Evolutionary conservation across 1,140 invertebrate genomes (phyloP).

Genomic region (Phymorhynchus buccinoides): DNA sequence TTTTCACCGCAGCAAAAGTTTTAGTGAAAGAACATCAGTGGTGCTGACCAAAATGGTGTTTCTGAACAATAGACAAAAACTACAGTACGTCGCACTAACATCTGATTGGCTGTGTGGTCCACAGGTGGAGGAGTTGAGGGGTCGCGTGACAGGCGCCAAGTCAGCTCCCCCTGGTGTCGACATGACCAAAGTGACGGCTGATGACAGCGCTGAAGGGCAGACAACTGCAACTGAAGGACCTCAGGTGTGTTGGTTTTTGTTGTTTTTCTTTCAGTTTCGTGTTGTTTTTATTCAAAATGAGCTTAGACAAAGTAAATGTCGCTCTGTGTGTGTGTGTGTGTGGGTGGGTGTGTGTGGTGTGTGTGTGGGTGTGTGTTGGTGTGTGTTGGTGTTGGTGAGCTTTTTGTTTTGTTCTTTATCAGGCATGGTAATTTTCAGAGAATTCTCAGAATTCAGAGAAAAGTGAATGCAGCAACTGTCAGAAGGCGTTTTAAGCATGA

Average conservation of each 20-base stretch:
- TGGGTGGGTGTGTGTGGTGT: not conserved
- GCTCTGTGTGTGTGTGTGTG: not conserved
- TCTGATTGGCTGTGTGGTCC: too few species aligned
- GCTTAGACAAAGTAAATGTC: not conserved
- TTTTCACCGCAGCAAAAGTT: too few species aligned
- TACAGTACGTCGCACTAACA: too few species aligned
- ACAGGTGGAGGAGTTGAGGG: slow-evolving; percentile 58
- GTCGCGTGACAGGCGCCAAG: slow-evolving; percentile 50
- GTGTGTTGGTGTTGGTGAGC: not conserved
- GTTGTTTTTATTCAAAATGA: not conserved
- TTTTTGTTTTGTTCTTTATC: not conserved
- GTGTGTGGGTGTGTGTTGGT: not conserved
- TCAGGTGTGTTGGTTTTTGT: not conserved
- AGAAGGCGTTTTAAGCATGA: too few species aligned
- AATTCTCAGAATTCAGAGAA: too few species aligned
- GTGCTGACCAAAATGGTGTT: too few species aligned
- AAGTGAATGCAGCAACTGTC: too few species aligned
- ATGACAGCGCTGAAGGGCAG: not conserved
- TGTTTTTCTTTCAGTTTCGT: not conserved
- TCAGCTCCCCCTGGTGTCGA: slow-evolving; percentile 64
- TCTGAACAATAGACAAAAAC: too few species aligned
- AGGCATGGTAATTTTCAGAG: too few species aligned
- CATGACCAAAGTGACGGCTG: not conserved
- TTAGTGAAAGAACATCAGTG: too few species aligned
- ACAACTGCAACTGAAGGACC: not conserved